A percentile compares a stretch with the other conserved stretches of the same genome.
These are phyloP conservation scores for Mormyrus hasselquistii DNA, from an alignment of 2,797 vertebrate species.

Conservation along the genomic window DNA sequence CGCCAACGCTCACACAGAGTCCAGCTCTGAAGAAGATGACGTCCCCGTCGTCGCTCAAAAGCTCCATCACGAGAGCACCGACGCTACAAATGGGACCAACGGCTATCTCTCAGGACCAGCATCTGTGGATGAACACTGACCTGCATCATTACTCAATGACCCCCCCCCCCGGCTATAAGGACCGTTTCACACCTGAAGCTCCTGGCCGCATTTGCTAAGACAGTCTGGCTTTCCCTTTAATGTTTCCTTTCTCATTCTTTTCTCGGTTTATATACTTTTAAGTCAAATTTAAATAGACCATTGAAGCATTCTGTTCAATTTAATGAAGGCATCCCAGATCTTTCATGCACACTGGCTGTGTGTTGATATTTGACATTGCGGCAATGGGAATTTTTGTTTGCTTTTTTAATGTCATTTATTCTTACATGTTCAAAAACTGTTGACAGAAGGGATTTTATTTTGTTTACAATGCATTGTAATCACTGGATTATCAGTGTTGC, in stretches of 20 bases:
- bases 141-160: not conserved
- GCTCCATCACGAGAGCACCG: slow-evolving; percentile 66
- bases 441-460: slow-evolving; percentile 53
- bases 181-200: slow-evolving; percentile 71
- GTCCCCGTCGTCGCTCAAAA: slow-evolving; percentile 66
- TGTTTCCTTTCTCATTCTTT: slow-evolving; percentile 26
- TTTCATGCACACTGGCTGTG: slow-evolving; percentile 80
- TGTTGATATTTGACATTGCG: slow-evolving; percentile 66
- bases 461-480: slow-evolving; percentile 44
- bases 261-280: not conserved
- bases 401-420: slow-evolving; percentile 76
- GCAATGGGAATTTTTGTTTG: slow-evolving; percentile 70
- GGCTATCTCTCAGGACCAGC: slow-evolving; percentile 76
- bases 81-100: slow-evolving; percentile 82
- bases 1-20: slow-evolving; percentile 88
- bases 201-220: slow-evolving; percentile 72
- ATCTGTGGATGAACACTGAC: slow-evolving; percentile 82
- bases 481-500: slow-evolving; percentile 42
- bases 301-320: not conserved
- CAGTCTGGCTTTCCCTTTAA: slow-evolving; percentile 42
- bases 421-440: slow-evolving; percentile 68
- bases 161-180: slow-evolving; percentile 32
- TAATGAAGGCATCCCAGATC: slow-evolving; percentile 32
- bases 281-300: not conserved
- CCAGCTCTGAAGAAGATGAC: slow-evolving; percentile 92